Evolutionary conservation across 2,888 invertebrate genomes (phyloP).

Genomic region (Abrostola tripartita): DNA sequence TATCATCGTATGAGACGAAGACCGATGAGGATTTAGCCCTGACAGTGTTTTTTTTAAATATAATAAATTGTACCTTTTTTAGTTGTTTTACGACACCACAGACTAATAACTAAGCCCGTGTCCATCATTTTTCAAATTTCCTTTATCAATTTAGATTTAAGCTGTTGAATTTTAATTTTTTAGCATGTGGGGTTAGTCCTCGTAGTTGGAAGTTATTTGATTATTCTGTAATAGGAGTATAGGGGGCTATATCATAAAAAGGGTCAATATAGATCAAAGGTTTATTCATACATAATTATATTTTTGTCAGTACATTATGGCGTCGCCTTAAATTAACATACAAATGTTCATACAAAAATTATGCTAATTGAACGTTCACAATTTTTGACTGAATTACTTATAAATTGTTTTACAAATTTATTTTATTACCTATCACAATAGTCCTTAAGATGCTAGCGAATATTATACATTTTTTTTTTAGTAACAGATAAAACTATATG

Average conservation of each 20-base stretch:
- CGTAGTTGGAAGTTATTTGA: too few species aligned
- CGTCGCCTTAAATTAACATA: conserved; percentile 57
- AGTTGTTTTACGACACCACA: too few species aligned
- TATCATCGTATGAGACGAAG: too few species aligned
- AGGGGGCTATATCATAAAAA: neutral
- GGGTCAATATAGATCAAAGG: conserved; percentile 12
- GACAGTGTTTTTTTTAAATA: too few species aligned
- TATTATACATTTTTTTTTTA: conserved; percentile 20
- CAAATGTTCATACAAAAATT: conserved; percentile 64
- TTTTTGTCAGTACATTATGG: conserved; percentile 60
- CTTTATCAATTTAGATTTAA: too few species aligned
- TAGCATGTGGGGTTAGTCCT: too few species aligned
- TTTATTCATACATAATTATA: conserved; percentile 39
- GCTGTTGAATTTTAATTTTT: too few species aligned
- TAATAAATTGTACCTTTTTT: too few species aligned
- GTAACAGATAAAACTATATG: conserved; percentile 17
- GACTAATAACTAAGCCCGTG: too few species aligned
- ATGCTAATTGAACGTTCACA: conserved; percentile 52
- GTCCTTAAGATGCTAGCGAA: conserved; percentile 45
- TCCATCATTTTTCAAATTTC: too few species aligned
- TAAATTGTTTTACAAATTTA: conserved; percentile 32
- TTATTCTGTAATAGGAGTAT: too few species aligned
- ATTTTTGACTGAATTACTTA: conserved; percentile 38
- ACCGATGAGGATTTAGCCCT: too few species aligned
- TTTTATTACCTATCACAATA: conserved; percentile 48